Conservation (phyloP, 2,888 invertebrate genomes). For the Xanthorhoe spadicearia region DNA sequence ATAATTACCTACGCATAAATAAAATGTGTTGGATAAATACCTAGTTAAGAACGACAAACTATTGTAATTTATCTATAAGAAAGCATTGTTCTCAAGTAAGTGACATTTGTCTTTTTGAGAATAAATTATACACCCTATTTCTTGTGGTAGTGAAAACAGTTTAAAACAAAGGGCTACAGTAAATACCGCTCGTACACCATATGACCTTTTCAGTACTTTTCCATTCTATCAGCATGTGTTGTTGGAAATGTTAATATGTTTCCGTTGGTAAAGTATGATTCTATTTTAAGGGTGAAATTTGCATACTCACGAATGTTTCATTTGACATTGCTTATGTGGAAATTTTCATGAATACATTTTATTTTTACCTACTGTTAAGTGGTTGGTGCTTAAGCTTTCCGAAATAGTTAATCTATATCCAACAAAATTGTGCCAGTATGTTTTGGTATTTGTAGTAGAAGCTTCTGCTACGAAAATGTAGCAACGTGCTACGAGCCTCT, state of each 20-base stretch:
- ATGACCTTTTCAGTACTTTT: constrained; percentile 36
- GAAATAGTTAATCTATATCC: no score
- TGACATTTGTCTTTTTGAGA: no score
- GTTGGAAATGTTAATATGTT: constrained; percentile 50
- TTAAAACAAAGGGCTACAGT: not conserved
- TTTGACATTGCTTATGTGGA: constrained; percentile 16
- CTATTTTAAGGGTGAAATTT: constrained; percentile 49
- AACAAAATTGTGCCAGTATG: not conserved
- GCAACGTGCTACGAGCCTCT: constrained; percentile 1
- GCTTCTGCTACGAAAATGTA: not conserved
- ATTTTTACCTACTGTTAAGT: not conserved
- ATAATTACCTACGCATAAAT: no score
- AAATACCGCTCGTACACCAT: not conserved
- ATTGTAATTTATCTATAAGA: no score
- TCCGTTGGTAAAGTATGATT: constrained; percentile 48
- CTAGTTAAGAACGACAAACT: no score
- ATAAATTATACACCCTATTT: no score
- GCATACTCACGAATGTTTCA: constrained; percentile 43
- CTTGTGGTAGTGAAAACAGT: not conserved
- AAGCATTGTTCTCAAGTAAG: no score
- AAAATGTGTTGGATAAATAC: no score
- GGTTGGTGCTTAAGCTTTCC: not conserved
- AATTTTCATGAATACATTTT: constrained; percentile 1
- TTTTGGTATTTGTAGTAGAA: not conserved
- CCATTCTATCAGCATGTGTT: constrained; percentile 24